Evolutionary conservation across 2,113 vertebrate species (phyloP).

Genomic region (Cacatua alba): DNA sequence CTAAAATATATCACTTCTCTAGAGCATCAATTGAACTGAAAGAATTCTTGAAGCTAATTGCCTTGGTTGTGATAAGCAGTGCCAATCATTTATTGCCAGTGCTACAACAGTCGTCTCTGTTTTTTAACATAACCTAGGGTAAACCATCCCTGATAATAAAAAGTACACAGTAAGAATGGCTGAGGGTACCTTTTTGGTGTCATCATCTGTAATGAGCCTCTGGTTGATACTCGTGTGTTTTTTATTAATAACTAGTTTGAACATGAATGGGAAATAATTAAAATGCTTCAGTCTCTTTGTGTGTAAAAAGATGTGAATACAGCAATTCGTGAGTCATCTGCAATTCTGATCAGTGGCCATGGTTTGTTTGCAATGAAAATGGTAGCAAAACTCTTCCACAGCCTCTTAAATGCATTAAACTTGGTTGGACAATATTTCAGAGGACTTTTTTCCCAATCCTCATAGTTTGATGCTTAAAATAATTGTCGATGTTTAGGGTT

Average conservation of each 20-base stretch:
- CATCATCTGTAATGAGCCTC: not conserved
- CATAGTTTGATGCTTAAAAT: not conserved
- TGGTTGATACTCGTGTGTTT: not conserved
- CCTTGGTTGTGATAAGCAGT: not conserved
- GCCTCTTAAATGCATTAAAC: not conserved
- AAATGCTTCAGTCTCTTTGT: not conserved
- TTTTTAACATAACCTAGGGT: not conserved
- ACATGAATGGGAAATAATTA: conserved; percentile 1
- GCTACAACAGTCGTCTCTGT: not conserved
- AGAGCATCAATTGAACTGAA: not conserved
- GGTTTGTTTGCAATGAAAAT: not conserved
- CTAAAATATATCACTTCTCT: not conserved
- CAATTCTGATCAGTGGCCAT: not conserved
- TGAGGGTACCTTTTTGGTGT: not conserved
- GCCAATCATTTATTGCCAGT: not conserved
- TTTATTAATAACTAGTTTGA: not conserved
- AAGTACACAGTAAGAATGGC: not conserved
- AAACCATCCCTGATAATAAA: not conserved
- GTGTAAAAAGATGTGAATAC: not conserved
- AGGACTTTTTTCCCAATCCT: not conserved
- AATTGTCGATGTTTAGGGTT: not conserved
- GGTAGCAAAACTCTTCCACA: not conserved
- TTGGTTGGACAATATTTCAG: not conserved
- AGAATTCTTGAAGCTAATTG: not conserved
- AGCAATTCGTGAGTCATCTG: not conserved